Evolutionary conservation across 92 coral and sea anemone genomes (phyloP).

Genomic region (Porites lobata): DNA sequence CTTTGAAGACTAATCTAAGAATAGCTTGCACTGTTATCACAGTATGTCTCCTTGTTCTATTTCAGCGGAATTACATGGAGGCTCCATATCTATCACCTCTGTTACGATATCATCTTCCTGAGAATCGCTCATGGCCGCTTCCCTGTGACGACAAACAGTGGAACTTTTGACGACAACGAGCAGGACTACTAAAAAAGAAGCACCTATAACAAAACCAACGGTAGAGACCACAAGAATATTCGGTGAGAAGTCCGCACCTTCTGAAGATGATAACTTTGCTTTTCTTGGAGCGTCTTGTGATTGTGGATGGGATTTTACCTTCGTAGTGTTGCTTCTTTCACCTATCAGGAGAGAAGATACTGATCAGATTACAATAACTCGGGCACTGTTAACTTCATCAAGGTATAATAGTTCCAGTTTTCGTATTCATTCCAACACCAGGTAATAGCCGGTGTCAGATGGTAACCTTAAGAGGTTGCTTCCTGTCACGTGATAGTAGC

Average conservation of each 20-base stretch:
- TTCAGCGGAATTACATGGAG: neutral
- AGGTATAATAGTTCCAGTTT: too few species aligned
- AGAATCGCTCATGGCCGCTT: neutral
- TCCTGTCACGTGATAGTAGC: too few species aligned
- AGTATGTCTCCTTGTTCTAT: neutral
- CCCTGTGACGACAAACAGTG: neutral
- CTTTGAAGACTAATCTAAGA: neutral
- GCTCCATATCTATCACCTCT: constrained; percentile 8
- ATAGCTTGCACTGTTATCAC: neutral
- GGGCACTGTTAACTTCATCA: neutral
- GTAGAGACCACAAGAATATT: constrained; percentile 31
- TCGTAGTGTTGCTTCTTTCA: neutral
- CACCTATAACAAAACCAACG: neutral
- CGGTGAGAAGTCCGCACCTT: neutral
- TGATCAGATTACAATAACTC: neutral
- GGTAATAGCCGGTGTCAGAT: too few species aligned
- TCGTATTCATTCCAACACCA: too few species aligned
- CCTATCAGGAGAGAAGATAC: neutral
- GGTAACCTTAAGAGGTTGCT: too few species aligned
- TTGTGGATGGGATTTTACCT: neutral
- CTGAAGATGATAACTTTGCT: neutral
- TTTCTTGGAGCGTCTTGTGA: neutral
- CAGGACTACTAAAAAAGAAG: constrained; percentile 1
- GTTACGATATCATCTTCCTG: constrained; percentile 1
- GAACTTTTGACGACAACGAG: constrained; percentile 6